Conservation (phyloP, 2,113 vertebrate genomes). For the Megalops atlanticus region DNA sequence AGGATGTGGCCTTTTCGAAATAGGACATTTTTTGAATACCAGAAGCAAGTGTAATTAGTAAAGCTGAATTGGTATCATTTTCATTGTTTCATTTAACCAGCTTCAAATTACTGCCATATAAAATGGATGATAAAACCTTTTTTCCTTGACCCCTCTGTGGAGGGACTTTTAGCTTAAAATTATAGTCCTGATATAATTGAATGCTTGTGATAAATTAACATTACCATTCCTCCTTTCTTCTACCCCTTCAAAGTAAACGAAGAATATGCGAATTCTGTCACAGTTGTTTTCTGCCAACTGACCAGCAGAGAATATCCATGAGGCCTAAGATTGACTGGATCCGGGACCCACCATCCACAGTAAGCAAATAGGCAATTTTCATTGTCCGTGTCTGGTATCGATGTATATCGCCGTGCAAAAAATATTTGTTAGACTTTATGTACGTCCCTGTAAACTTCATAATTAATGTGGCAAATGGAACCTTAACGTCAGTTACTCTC, state of each 20-base stretch:
- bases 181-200: slow-evolving; percentile 76
- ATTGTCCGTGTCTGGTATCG: too few species aligned
- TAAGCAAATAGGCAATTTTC: too few species aligned
- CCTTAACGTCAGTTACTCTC: too few species aligned
- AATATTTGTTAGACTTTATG: too few species aligned
- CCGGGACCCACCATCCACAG: too few species aligned
- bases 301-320: slow-evolving; percentile 76
- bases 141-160: slow-evolving; percentile 64
- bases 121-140: slow-evolving; percentile 79
- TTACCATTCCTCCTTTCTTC: slow-evolving; percentile 59
- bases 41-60: slow-evolving; percentile 85
- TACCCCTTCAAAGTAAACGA: slow-evolving; percentile 71
- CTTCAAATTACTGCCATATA: slow-evolving; percentile 82
- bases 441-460: too few species aligned
- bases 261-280: slow-evolving; percentile 84
- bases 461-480: too few species aligned
- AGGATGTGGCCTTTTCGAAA: slow-evolving; percentile 59
- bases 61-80: slow-evolving; percentile 78
- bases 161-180: slow-evolving; percentile 79
- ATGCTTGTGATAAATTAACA: slow-evolving; percentile 72
- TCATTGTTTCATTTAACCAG: slow-evolving; percentile 83
- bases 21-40: slow-evolving; percentile 64
- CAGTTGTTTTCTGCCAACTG: slow-evolving; percentile 79
- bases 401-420: too few species aligned
- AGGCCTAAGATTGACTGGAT: too few species aligned